These are phyloP conservation scores for Aphelinus atriplicis DNA, from an alignment of 1,140 invertebrate species.

Conservation along the genomic window DNA sequence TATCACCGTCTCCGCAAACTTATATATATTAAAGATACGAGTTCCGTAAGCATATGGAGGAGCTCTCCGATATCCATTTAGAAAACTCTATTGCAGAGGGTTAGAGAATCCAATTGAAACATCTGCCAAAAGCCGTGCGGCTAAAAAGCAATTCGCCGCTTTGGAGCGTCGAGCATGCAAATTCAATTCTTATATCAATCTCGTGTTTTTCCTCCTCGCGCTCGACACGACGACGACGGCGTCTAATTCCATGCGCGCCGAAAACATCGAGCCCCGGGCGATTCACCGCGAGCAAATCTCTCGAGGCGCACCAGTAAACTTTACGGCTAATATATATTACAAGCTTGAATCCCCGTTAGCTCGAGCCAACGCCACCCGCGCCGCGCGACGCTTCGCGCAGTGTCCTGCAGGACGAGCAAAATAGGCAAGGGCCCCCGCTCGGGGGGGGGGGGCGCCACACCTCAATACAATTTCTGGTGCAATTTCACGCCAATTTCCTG, in stretches of 20 bases:
- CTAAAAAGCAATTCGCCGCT: neutral
- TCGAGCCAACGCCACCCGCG: too few species aligned
- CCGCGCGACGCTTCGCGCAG: too few species aligned
- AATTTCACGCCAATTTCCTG: constrained; percentile 63
- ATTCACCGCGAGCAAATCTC: constrained; percentile 1
- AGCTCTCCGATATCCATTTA: too few species aligned
- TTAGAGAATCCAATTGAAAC: too few species aligned
- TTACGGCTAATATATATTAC: neutral
- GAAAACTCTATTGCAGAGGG: too few species aligned
- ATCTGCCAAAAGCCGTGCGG: too few species aligned
- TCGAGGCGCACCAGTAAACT: constrained; percentile 10
- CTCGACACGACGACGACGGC: neutral
- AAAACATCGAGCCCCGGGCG: neutral
- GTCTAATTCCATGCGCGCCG: constrained; percentile 19
- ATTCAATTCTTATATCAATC: constrained; percentile 24
- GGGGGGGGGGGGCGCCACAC: neutral
- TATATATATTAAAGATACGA: too few species aligned
- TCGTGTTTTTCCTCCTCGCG: constrained; percentile 12
- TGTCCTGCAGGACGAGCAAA: too few species aligned
- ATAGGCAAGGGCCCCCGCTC: too few species aligned
- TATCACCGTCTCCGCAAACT: too few species aligned
- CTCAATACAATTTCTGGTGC: constrained; percentile 51
- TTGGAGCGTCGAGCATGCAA: neutral
- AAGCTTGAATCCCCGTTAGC: too few species aligned
- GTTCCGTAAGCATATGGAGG: too few species aligned